A percentile compares a stretch with the other conserved stretches of the same genome.
Evolutionary conservation across 2,888 invertebrate genomes (phyloP).

Genomic region (Xanthia icteritia): DNA sequence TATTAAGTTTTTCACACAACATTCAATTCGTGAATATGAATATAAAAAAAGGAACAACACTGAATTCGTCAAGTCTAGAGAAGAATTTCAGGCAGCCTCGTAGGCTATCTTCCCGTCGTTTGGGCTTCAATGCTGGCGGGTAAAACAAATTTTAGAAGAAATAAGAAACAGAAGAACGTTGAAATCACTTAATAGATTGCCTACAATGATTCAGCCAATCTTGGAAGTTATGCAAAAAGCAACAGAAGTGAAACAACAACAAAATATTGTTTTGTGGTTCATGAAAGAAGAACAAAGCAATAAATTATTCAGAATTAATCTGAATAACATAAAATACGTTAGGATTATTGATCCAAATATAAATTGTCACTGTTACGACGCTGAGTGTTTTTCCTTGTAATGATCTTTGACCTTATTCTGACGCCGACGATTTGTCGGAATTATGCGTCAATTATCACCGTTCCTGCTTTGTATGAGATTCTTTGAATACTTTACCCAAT

Average conservation of each 20-base stretch:
- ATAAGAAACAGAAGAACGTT: not conserved
- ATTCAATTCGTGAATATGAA: too few species aligned
- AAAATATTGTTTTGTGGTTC: constrained; percentile 33
- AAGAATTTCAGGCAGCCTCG: not conserved
- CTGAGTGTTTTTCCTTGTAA: constrained; percentile 59
- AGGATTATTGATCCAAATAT: constrained; percentile 44
- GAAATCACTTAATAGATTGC: not conserved
- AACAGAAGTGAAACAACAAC: constrained; percentile 8
- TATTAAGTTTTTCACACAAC: too few species aligned
- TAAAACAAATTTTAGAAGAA: not conserved
- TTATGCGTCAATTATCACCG: constrained; percentile 60
- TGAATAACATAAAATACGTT: constrained; percentile 44
- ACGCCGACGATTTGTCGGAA: constrained; percentile 50
- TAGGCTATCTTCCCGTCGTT: not conserved
- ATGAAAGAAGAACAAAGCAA: constrained; percentile 24
- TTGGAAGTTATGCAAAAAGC: constrained; percentile 4
- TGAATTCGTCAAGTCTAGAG: not conserved
- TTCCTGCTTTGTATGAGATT: constrained; percentile 43
- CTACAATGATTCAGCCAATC: not conserved
- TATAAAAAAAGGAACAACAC: not conserved
- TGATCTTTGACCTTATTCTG: constrained; percentile 57
- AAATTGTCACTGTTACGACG: constrained; percentile 40
- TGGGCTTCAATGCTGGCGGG: not conserved
- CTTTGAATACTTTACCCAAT: constrained; percentile 58
- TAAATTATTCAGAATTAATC: constrained; percentile 45